Percentiles rank a stretch among this genome's conserved stretches.
phyloP scores from a whole-genome alignment of 2,888 invertebrate species.

The Drosophila percnosoma region DNA sequence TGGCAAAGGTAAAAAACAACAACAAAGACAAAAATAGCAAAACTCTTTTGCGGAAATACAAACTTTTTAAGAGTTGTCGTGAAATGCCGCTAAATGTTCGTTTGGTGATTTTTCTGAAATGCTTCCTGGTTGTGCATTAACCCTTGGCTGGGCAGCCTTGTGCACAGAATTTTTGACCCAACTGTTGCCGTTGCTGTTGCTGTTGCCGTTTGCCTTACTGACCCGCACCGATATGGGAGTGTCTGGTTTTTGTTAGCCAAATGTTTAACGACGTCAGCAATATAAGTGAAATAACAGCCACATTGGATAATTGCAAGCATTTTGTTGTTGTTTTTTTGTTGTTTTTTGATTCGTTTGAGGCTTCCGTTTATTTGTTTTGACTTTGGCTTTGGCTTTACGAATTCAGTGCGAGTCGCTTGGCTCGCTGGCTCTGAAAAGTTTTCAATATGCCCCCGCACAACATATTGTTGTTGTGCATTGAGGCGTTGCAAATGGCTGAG shows the following conservation, averaged over 20 bases:
- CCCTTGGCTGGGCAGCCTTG: conserved; percentile 28
- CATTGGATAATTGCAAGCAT: conserved; percentile 70
- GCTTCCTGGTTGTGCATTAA: conserved; percentile 61
- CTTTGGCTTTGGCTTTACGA: conserved; percentile 65
- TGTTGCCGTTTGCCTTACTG: conserved; percentile 18
- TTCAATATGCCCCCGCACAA: conserved; percentile 58
- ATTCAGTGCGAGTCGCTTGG: conserved; percentile 64
- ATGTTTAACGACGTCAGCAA: conserved; percentile 44
- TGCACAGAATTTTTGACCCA: conserved; percentile 23
- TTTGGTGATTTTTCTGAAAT: background rate
- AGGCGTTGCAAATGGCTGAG: conserved; percentile 75
- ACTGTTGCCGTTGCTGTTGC: background rate
- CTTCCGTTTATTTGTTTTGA: conserved; percentile 81
- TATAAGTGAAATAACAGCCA: conserved; percentile 38
- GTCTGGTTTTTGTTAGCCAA: conserved; percentile 41
- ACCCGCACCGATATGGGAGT: conserved; percentile 42
- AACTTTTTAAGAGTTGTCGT: conserved; percentile 57
- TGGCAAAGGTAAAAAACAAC: conserved; percentile 65
- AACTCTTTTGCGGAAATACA: conserved; percentile 62
- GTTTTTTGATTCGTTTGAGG: conserved; percentile 41
- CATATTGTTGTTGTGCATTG: conserved; percentile 69
- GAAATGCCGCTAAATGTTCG: conserved; percentile 72
- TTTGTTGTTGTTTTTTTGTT: conserved; percentile 33
- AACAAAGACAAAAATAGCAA: background rate
- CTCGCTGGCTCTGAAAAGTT: conserved; percentile 46